Base-by-base conservation (phyloP, 2,888 invertebrate species). In the Penaeus monodon region DNA sequence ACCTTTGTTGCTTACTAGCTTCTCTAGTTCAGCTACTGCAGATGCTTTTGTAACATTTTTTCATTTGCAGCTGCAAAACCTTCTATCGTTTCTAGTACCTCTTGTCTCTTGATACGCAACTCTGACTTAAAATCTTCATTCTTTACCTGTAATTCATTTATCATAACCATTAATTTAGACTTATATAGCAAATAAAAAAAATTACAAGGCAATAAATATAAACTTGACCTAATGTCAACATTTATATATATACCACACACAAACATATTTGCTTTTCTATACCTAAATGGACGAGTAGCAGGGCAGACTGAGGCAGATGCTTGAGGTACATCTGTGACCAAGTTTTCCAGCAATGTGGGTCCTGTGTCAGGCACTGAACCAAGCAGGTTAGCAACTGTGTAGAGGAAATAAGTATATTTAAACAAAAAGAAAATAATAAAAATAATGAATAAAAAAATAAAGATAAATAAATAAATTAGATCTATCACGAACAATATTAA, bases 241-340 rank as follows among this genome's bases (percentile, higher is more conserved):
- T 44, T 6, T 44, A 8, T 10, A 44, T 44, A 44, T 44, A 10
- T 44, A 44, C 6, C 44, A 44, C 44, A 3, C 17, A 57, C 20
- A 57, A 2, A 57, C 14, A 57, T 57, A 4, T 57, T 8, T 57
- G 57, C 57, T 57, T 17, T 57, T 57, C 57, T 57, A 20, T 57
- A 88, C 88, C 88, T 79, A 94, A 91, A 89, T 93, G 92, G 81
- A 92, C 93, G 65, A 96, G 93, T 79, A 96, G 92, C 38, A 95
- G 93, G 68, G 95, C 95, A 33, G 96, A 95, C 91, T 95, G 94
- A 88, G 94, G 93, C 38, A 95, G 93, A 91, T 95, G 94, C 91
- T 95, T 95, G 63, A 94, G 92, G 92, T 96, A 95, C 81, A 95
- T 92, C 91, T 95, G 95, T 91, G 94, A 93, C 96, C 96, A 96